Percentiles rank a stretch among this genome's conserved stretches.
phyloP scores from a whole-genome alignment of 2,113 vertebrate species.

The Colaptes auratus region DNA sequence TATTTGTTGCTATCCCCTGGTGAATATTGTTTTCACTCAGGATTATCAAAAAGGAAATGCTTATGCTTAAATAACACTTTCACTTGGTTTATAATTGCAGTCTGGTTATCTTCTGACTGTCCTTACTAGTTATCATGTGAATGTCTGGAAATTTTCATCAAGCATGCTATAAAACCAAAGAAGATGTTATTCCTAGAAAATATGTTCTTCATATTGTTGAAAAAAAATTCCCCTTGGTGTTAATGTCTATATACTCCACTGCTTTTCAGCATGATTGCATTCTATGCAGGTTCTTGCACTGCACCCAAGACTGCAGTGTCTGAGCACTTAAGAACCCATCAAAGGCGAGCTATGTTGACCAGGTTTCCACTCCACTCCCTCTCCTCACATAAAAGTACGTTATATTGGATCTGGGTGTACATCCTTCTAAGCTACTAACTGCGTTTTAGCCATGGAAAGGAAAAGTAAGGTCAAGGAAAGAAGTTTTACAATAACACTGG shows the following conservation, averaged over 20 bases:
- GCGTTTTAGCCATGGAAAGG: neutral
- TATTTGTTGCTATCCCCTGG: neutral
- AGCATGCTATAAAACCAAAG: neutral
- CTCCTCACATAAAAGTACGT: neutral
- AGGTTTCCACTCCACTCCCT: neutral
- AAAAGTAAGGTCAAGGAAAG: neutral
- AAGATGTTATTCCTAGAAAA: neutral
- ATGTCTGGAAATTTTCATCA: conserved; percentile 1
- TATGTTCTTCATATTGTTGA: neutral
- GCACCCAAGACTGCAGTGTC: neutral
- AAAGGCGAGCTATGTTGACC: neutral
- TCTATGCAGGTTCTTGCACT: neutral
- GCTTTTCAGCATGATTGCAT: neutral
- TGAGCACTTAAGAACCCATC: neutral
- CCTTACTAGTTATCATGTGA: neutral
- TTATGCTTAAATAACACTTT: neutral
- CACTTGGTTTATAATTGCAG: neutral
- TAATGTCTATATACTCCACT: neutral
- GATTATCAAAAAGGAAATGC: neutral
- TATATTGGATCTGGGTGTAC: neutral
- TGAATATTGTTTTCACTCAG: neutral
- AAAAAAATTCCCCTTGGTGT: neutral
- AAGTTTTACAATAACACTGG: neutral
- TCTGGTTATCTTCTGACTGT: neutral
- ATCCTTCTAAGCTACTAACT: neutral